These are phyloP conservation scores for Oryzias curvinotus DNA, from an alignment of 2,113 vertebrate genomes.

Conservation along the genomic window DNA sequence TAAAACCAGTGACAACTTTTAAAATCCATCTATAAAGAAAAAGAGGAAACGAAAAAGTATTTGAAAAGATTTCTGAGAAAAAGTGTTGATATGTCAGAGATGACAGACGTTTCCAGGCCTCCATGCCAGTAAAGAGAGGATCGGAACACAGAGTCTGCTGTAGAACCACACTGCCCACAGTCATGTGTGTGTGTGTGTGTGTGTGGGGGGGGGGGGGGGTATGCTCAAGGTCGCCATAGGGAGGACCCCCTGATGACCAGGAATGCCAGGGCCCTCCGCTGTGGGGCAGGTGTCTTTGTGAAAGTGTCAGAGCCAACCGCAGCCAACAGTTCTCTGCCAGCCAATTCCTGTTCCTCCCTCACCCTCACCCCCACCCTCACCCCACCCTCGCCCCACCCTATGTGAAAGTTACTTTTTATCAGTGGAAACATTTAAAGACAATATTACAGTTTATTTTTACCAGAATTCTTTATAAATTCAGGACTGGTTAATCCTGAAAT, in stretches of 20 bases:
- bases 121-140: constrained; percentile 69
- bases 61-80: too few species aligned
- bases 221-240: constrained; percentile 86
- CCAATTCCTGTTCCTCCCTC: constrained; percentile 70
- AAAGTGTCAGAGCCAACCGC: constrained; percentile 78
- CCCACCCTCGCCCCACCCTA: background rate
- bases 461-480: too few species aligned
- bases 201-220: too few species aligned
- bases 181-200: constrained; percentile 9
- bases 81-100: too few species aligned
- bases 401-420: too few species aligned
- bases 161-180: constrained; percentile 74
- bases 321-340: constrained; percentile 73
- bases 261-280: constrained; percentile 81
- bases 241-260: constrained; percentile 79
- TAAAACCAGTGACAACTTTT: too few species aligned
- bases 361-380: constrained; percentile 65
- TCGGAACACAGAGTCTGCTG: constrained; percentile 69
- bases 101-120: constrained; percentile 10
- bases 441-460: too few species aligned
- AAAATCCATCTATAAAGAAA: too few species aligned
- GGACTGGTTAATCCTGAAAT: too few species aligned
- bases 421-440: too few species aligned
- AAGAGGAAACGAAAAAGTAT: too few species aligned
- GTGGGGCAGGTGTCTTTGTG: constrained; percentile 87